Evolutionary conservation across 2,113 vertebrate species (phyloP).

Genomic region (Columba livia): DNA sequence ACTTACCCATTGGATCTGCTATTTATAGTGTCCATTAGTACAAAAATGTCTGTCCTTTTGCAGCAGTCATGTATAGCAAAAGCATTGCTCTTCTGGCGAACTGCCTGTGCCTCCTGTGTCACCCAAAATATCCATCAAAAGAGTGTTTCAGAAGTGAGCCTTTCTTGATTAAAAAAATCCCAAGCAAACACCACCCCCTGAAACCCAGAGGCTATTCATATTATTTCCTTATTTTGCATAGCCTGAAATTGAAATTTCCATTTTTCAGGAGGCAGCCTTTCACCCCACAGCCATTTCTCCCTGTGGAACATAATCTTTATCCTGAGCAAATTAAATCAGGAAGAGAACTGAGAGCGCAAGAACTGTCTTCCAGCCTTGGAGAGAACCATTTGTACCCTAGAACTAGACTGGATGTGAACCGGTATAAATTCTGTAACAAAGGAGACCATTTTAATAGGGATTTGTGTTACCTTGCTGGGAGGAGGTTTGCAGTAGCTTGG

Average conservation of each 20-base stretch:
- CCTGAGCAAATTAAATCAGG: background rate
- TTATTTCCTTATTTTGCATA: slow-evolving; percentile 3
- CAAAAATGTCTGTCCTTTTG: slow-evolving; percentile 48
- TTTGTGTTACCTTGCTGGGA: background rate
- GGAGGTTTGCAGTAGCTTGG: background rate
- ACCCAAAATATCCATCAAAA: slow-evolving; percentile 67
- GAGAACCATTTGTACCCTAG: background rate
- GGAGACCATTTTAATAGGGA: background rate
- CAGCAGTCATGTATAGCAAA: slow-evolving; percentile 56
- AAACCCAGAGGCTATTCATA: background rate
- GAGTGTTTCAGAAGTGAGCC: slow-evolving; percentile 18
- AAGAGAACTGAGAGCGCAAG: background rate
- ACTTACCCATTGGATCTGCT: slow-evolving; percentile 41
- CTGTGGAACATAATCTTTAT: background rate
- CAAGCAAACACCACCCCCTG: background rate
- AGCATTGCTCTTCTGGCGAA: slow-evolving; percentile 15
- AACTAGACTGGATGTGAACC: background rate
- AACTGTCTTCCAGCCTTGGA: background rate
- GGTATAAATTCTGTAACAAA: background rate
- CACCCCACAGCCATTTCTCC: background rate
- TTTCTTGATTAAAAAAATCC: background rate
- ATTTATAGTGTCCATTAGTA: slow-evolving; percentile 66
- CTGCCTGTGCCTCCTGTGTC: slow-evolving; percentile 35
- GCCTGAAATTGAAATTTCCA: background rate
- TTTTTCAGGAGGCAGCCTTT: background rate